Base-by-base conservation (phyloP, 1,140 invertebrate genomes). In the Samia ricini region DNA sequence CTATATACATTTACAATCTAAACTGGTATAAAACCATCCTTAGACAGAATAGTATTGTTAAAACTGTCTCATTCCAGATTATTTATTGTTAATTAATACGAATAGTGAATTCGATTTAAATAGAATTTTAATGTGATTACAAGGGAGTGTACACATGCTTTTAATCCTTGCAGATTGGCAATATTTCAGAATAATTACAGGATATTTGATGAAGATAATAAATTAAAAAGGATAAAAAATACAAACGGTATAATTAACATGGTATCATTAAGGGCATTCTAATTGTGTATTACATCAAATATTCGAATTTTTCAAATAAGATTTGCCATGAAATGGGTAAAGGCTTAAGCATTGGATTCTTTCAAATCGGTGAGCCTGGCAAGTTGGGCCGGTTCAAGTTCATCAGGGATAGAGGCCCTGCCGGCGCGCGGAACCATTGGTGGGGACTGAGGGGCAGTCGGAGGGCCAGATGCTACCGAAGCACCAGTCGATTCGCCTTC, bases 361-460 rank as follows among this genome's bases (percentile, higher is more conserved):
- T 97, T 97, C 18, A 97, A 91, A 80, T 95, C 94, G 80, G 96
- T 95, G 26, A 97, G 92, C 77, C 95, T 94, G 23, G 95, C 96
- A 66, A 97, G 91, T 85, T 97, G 96, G 75, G 96, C 95, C 2
- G 95, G 95, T 77, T 96, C 95, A 52, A 97, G 91, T 82, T 97
- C 96, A 75, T 97, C 95, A 7, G 96, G 96, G 79, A 97, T 96
- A 69, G 94, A 95, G 22, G 95, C 94, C 20, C 94, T 90, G 36
- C 94, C 94, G 33, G 94, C 95, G 5, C 95, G 93, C 2, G 94
- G 91, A 64, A 94, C 93, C 60, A 94, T 94, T 15, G 93, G 94
- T 12, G 93, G 92, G 21, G 79, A 91, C 63, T 80, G 85, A 21
- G 65, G 89, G 0, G 88, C 88, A 0, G 84, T 88, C 61, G 85